Base-by-base conservation (phyloP, 2,113 vertebrate genomes). In the Circaetus cinerascens region DNA sequence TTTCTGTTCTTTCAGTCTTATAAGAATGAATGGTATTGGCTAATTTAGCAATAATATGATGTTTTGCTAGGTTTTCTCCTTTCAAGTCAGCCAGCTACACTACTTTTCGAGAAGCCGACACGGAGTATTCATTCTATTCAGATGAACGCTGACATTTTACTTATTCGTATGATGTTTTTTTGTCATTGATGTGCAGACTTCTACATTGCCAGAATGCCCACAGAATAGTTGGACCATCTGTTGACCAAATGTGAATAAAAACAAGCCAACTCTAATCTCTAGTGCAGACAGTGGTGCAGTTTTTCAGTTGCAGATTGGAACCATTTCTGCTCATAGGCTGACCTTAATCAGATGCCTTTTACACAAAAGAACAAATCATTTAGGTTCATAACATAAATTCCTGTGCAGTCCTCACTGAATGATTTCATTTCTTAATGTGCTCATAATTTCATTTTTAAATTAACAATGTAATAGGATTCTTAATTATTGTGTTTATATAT, bases 201-300 rank as follows among this genome's bases (percentile, higher is more conserved):
- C 82, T 66, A 72, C 56, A 81, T 62, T 86, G 86, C 74, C 86
- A 97, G 89, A 84, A 91, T 91, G 78, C 87, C 94, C 67, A 90
- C 32, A 86, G 85, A 92, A 86, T 69, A 96, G 74, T 67, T 92
- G 85, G 66, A 95, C 95, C 96, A 97, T 97, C 98, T 97, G 88
- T 94, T 98, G 97, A 91, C 95, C 94, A 97, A 98, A 97, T 94
- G 85, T 87, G 93, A 97, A 91, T 93, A 90, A 96, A 98, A 96
- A 72, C 76, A 96, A 97, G 92, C 91, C 87, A 96, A 81, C 84
- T 96, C 83, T 97, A 97, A 97, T 96, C 93, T 95, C 68, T 20
- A 94, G 67, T 87, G 92, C 84, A 97, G 93, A 91, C 83, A 67
- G 93, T 56, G 87, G 63, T 78, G 88, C 76, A 73, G 72, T 95